A percentile compares a stretch with the other conserved stretches of the same genome.
Conservation (phyloP, 23 tunicate species). For the Aplidium turbinatum region DNA sequence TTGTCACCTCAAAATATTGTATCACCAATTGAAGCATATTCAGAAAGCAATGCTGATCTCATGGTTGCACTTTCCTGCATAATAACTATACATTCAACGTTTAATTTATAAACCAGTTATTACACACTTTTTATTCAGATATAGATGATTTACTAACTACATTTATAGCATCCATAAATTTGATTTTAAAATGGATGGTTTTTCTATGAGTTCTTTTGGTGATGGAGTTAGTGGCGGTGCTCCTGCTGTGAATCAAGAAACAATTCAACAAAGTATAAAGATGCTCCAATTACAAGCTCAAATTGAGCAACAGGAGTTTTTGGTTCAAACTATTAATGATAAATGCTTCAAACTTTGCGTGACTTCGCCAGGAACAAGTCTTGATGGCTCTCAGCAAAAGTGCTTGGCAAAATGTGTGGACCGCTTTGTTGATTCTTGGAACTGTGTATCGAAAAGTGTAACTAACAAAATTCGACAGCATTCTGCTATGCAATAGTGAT, state of each 20-base stretch:
- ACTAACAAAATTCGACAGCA: slow-evolving; percentile 88
- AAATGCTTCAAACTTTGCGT: slow-evolving; percentile 93
- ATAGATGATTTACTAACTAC: too few relatives aligned
- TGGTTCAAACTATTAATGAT: slow-evolving; percentile 88
- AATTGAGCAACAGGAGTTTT: slow-evolving; percentile 86
- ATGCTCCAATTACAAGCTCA: slow-evolving; percentile 71
- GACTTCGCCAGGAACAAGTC: slow-evolving; percentile 61
- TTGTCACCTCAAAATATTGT: too few relatives aligned
- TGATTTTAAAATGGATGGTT: slow-evolving; percentile 43
- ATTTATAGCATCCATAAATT: too few relatives aligned
- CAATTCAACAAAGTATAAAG: slow-evolving; percentile 75
- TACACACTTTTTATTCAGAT: too few relatives aligned
- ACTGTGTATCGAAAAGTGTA: slow-evolving; percentile 78
- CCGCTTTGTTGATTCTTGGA: slow-evolving; percentile 89
- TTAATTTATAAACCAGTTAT: too few relatives aligned
- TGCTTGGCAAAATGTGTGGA: slow-evolving; percentile 88
- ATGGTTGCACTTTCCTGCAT: too few relatives aligned
- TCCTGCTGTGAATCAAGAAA: slow-evolving; percentile 60
- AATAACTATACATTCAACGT: too few relatives aligned
- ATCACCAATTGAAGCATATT: too few relatives aligned
- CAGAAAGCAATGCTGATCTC: too few relatives aligned
- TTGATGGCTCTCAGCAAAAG: slow-evolving; percentile 92
- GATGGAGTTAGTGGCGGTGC: slow-evolving; percentile 33
- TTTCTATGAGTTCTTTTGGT: slow-evolving; percentile 23
- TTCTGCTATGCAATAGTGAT: slow-evolving; percentile 68